phyloP scores from a whole-genome alignment of 2,797 vertebrate species.

The Gymnoscopelus braueri region DNA sequence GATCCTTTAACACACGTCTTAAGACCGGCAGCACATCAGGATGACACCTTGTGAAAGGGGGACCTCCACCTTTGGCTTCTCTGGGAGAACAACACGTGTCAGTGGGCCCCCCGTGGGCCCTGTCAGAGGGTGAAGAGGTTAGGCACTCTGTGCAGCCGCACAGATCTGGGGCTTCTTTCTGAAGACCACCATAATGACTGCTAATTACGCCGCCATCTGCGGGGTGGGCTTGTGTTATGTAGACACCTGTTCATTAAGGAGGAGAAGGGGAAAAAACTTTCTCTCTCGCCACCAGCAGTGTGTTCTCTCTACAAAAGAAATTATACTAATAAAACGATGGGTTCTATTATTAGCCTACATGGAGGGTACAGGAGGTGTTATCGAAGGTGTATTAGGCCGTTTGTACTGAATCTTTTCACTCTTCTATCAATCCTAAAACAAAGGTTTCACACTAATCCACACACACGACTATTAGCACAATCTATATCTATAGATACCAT shows the following conservation, averaged over 20 bases:
- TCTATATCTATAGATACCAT: no score
- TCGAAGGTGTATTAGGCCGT: no score
- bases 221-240: conserved; percentile 81
- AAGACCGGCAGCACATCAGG: conserved; percentile 74
- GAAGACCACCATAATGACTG: conserved; percentile 82
- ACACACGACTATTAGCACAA: background rate
- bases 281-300: background rate
- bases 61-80: conserved; percentile 75
- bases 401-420: no score
- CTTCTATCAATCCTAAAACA: background rate
- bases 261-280: conserved; percentile 71
- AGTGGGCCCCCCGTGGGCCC: conserved; percentile 55
- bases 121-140: conserved; percentile 81
- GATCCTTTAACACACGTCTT: conserved; percentile 76
- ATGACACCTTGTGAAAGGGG: conserved; percentile 80
- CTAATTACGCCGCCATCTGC: conserved; percentile 83
- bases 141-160: conserved; percentile 75
- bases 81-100: conserved; percentile 78
- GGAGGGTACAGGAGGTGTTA: no score
- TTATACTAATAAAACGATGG: no score
- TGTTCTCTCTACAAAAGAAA: background rate
- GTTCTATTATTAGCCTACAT: no score
- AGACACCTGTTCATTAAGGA: conserved; percentile 84
- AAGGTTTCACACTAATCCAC: conserved; percentile 40
- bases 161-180: conserved; percentile 68